Base-by-base conservation (phyloP, 2,797 vertebrate species). In the Helostoma temminkii region DNA sequence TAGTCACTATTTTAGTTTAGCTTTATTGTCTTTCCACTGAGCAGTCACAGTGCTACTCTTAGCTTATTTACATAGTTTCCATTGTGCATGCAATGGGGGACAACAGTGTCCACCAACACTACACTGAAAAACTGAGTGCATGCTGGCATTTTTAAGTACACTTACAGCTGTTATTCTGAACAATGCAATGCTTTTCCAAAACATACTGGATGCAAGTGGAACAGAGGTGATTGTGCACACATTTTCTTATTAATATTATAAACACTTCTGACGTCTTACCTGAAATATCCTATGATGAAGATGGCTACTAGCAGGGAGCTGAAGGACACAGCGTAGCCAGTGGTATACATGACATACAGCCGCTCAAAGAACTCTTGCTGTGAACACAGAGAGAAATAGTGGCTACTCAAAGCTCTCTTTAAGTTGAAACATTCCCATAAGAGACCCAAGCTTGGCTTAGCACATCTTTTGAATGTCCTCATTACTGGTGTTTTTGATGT, bases 301-400 rank as follows among this genome's bases (percentile, higher is more conserved):
- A 97, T 93, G 50, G 96, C 96, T 26, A 96, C 92, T 0, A 95
- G 90, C 74, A 97, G 89, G 16, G 95, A 96, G 72, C 93, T 92
- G 65, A 97, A 96, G 78, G 96, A 97, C 76, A 96, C 83, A 0
- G 95, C 94, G 0, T 97, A 97, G 18, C 96, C 96, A 0, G 94
- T 59, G 2, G 96, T 97, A 34, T 97, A 97, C 93, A 97, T 95
- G 75, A 96, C 36, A 19, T 93, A 95, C 22, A 97, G 93, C 5
- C 94, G 92, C 70, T 96, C 95, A 69, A 97, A 96, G 89, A 97
- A 96, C 48, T 94, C 93, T 85, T 90, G 90, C 95, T 96, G 88
- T 43, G 74, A 65, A 74, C n/a, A 71, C 47, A 92, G 21, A 78
- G 46, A 85, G 9, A 80, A 52, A 52, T 0, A 42, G 28, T 11